A percentile compares a stretch with the other conserved stretches of the same genome.
These are phyloP conservation scores for Listronotus oregonensis DNA, from an alignment of 1,140 invertebrate genomes.

Conservation along the genomic window DNA sequence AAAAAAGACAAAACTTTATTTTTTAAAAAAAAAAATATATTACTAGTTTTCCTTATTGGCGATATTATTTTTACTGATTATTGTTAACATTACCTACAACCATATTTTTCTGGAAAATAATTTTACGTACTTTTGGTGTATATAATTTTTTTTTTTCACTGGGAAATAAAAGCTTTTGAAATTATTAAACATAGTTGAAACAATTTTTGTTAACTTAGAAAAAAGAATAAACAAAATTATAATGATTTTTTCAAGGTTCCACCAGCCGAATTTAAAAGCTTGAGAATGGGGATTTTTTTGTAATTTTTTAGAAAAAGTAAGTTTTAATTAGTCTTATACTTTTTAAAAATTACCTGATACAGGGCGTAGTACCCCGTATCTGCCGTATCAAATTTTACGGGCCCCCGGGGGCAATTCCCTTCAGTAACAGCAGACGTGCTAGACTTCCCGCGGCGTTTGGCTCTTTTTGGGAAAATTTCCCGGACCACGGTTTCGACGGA, in stretches of 20 bases:
- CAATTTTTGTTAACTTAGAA: not conserved
- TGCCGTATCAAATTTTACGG: too few species aligned
- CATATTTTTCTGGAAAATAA: not conserved
- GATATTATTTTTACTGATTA: not conserved
- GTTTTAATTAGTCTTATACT: too few species aligned
- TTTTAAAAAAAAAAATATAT: too few species aligned
- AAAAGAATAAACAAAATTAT: constrained; percentile 2
- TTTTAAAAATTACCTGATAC: too few species aligned
- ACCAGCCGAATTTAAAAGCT: constrained; percentile 9
- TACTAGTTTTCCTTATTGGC: too few species aligned
- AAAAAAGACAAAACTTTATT: too few species aligned
- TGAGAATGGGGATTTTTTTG: constrained; percentile 9
- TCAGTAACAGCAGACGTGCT: too few species aligned
- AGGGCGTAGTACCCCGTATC: too few species aligned
- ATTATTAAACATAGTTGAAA: not conserved
- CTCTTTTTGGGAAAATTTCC: too few species aligned
- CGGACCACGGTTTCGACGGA: too few species aligned
- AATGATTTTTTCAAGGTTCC: constrained; percentile 17
- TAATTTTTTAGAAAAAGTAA: not conserved
- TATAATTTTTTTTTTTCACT: constrained; percentile 5
- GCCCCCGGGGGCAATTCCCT: too few species aligned
- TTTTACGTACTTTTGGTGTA: not conserved
- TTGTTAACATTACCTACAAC: not conserved
- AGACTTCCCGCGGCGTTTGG: too few species aligned
- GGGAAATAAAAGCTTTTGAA: not conserved